Percentiles rank a stretch among this genome's conserved stretches.
Evolutionary conservation across 2,888 invertebrate species (phyloP).

Genomic region (Nasonovia ribisnigri): DNA sequence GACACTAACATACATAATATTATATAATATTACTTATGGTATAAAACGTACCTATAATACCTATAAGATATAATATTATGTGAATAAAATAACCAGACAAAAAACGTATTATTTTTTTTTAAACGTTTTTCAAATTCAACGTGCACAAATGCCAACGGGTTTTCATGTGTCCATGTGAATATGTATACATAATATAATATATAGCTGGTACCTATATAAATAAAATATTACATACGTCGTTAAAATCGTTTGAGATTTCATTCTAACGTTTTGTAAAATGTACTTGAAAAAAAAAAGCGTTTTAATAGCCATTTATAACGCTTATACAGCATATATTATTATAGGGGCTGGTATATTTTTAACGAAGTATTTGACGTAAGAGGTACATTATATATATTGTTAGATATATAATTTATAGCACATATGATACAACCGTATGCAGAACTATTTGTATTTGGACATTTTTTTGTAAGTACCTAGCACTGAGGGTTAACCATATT

Average conservation of each 20-base stretch:
- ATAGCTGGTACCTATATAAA: not conserved
- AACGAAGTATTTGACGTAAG: not conserved
- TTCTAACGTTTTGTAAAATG: not conserved
- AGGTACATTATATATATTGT: not conserved
- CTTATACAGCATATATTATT: not conserved
- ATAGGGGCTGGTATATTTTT: not conserved
- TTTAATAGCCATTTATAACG: not conserved
- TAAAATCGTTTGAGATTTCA: not conserved
- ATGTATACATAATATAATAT: not conserved
- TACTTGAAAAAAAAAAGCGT: not conserved
- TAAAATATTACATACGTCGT: not conserved
- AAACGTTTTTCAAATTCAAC: constrained; percentile 16
- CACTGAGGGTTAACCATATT: not conserved
- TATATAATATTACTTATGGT: not conserved
- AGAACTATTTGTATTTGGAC: not conserved
- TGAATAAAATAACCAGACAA: not conserved
- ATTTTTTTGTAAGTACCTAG: not conserved
- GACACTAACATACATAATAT: not conserved
- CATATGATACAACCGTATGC: not conserved
- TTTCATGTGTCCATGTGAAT: not conserved
- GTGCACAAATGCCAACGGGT: constrained; percentile 6
- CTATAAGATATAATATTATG: not conserved
- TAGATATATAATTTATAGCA: not conserved
- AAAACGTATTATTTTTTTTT: not conserved
- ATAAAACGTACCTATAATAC: not conserved